Evolutionary conservation across 1,140 invertebrate species (phyloP), one percentile per base, ranked within the genome.

Genomic region (Trachymyrmex septentrionalis): DNA sequence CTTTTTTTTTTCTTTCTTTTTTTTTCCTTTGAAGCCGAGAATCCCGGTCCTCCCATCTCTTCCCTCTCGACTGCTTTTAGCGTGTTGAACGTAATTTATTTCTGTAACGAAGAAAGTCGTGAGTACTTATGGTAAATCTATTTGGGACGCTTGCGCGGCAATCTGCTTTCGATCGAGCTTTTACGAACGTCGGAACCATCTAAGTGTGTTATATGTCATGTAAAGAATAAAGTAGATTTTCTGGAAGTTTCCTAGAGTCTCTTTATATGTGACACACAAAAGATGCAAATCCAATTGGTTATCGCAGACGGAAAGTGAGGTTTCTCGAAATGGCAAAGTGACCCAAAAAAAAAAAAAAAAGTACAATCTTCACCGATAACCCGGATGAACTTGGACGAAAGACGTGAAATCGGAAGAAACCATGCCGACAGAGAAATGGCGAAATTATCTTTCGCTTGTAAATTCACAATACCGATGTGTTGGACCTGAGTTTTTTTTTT

Each of bases 301-400:
- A 53, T 81, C 53, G 12, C 50, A 48, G 12, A 63, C 21, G 44
- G 72, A 55, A 73, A 48, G 4, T 19, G 44, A 64, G 3, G 57
- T 66, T 78, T 44, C 48, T 50, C 1, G 34, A 50, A 84, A 81
- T 63, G 55, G 50, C 66, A 48, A 84, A 73, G 85, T 76, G 86
- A 81, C 88, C 82, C 61, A 90, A 44, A 44, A 34, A 27, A n/a
- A n/a, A n/a, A 90, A 44, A 44, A 34, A 38, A 44, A 87, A 90
- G 64, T 66, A 14, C 59, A 91, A 91, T 91, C 89, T 88, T 0
- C 0, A 4, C 14, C 16, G 89, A 91, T 91, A 91, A 91, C 88
- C 89, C 21, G 7, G 21, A 2, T 86, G 82, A 91, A 82, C 88
- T 72, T 61, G 72, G 19, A 78, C 66, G 55, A 88, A 90, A 84